Conservation (phyloP, 2,888 invertebrate species). For the Ashinkailepas kermadecensis region DNA sequence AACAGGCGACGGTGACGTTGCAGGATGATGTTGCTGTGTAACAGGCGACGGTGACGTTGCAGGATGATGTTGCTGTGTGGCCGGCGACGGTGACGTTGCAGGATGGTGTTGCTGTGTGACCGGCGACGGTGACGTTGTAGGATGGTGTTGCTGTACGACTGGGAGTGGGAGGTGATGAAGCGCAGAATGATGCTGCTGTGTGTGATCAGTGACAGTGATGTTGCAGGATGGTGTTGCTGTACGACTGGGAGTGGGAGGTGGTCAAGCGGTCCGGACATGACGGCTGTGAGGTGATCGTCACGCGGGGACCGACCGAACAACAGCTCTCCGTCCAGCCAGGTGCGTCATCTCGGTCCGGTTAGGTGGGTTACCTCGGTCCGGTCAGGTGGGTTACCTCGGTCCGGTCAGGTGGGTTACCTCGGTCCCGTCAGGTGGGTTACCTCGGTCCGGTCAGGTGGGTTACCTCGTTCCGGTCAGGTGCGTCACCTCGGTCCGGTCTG, state of each 20-base stretch:
- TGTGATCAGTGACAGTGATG: too few relatives aligned
- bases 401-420: too few relatives aligned
- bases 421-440: background rate
- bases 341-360: background rate
- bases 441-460: too few relatives aligned
- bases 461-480: background rate
- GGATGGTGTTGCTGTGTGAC: too few relatives aligned
- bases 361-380: too few relatives aligned
- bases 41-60: too few relatives aligned
- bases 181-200: background rate
- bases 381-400: background rate
- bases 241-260: slow-evolving; percentile 21
- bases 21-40: too few relatives aligned
- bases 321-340: background rate
- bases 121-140: background rate
- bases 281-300: slow-evolving; percentile 18
- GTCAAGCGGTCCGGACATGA: slow-evolving; percentile 10
- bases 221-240: slow-evolving; percentile 13
- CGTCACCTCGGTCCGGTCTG: too few relatives aligned
- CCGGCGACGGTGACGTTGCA: too few relatives aligned
- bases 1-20: too few relatives aligned
- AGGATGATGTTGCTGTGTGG: too few relatives aligned
- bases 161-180: slow-evolving; percentile 19
- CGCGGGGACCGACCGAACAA: background rate
- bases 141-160: slow-evolving; percentile 19